Conservation (phyloP, 1,140 invertebrate species). For the Bombus terrestris region DNA sequence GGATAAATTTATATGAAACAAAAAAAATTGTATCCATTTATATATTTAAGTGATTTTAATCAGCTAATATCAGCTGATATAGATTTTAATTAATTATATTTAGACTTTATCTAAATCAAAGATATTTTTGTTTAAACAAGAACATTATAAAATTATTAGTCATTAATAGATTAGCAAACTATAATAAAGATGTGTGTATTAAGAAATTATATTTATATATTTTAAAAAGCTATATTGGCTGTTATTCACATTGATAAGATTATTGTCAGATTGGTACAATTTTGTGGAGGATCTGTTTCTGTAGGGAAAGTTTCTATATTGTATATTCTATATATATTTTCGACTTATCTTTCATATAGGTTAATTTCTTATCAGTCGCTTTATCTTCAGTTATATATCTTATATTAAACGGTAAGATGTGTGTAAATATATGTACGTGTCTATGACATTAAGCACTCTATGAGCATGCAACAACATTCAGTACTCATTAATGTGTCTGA, state of each 20-base stretch:
- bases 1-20: constrained; percentile 19
- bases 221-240: neutral
- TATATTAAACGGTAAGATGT: neutral
- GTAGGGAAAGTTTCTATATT: neutral
- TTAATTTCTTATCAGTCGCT: neutral
- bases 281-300: neutral
- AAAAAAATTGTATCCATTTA: neutral
- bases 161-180: neutral
- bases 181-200: neutral
- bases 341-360: neutral
- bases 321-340: neutral
- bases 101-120: neutral
- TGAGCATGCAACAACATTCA: too few relatives aligned
- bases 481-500: neutral
- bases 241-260: neutral
- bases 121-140: neutral
- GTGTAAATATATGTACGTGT: too few relatives aligned
- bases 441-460: too few relatives aligned
- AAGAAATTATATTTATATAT: neutral
- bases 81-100: neutral
- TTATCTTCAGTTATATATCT: neutral
- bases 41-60: neutral
- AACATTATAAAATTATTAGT: neutral
- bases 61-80: neutral
- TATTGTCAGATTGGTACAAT: neutral